These are phyloP conservation scores for Papilio elwesi DNA, from an alignment of 2,888 invertebrate genomes.

Conservation along the genomic window DNA sequence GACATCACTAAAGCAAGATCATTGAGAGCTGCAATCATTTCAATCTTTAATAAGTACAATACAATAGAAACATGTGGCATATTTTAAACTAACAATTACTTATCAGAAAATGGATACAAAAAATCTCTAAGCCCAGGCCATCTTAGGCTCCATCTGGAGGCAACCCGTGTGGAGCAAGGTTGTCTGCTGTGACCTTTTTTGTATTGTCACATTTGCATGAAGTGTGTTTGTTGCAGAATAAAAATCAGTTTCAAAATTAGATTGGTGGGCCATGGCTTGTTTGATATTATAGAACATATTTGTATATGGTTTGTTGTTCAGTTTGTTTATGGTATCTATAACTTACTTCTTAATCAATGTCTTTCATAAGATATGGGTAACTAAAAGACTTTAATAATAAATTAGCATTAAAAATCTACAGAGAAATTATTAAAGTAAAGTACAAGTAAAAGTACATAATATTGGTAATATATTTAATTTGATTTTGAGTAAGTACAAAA, in stretches of 20 bases:
- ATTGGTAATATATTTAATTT: too few relatives aligned
- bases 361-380: too few relatives aligned
- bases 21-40: background rate
- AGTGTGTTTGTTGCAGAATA: background rate
- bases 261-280: background rate
- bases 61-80: background rate
- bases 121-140: background rate
- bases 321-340: too few relatives aligned
- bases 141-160: background rate
- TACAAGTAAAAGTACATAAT: too few relatives aligned
- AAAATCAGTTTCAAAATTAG: constrained; percentile 3
- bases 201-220: constrained; percentile 3
- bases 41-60: constrained; percentile 10
- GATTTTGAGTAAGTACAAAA: too few relatives aligned
- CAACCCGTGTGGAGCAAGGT: constrained; percentile 1
- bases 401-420: too few relatives aligned
- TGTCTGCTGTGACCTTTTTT: constrained; percentile 7
- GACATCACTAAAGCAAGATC: constrained; percentile 2
- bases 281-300: background rate
- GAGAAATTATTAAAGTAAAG: too few relatives aligned
- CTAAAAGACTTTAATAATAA: too few relatives aligned
- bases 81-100: constrained; percentile 2
- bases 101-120: constrained; percentile 1
- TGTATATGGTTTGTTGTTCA: background rate
- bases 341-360: too few relatives aligned